A percentile compares a stretch with the other conserved stretches of the same genome.
phyloP scores from a whole-genome alignment of 2,888 invertebrate species.

The Pheosia tremula region DNA sequence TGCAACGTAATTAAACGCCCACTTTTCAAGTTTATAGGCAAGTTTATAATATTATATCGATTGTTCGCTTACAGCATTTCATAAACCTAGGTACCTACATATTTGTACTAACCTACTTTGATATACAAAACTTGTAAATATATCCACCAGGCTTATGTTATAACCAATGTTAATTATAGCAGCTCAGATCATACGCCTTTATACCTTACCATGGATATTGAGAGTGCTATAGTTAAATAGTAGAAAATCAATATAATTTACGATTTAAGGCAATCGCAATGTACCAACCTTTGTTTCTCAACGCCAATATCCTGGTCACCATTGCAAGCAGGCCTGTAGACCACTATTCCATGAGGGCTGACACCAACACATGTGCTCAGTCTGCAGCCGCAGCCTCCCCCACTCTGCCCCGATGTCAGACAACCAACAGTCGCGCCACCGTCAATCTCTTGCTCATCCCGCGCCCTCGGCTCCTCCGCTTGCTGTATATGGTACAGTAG shows the following conservation, averaged over 20 bases:
- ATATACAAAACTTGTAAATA: no score
- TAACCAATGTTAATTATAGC: no score
- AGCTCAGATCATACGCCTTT: no score
- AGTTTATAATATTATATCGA: no score
- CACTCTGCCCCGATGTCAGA: slow-evolving; percentile 71
- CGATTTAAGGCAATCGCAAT: not conserved
- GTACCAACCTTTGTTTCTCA: slow-evolving; percentile 86
- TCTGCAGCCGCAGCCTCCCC: slow-evolving; percentile 75
- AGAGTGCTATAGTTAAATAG: no score
- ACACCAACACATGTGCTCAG: slow-evolving; percentile 88
- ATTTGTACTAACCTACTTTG: no score
- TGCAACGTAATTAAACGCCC: not conserved
- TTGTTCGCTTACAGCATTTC: no score
- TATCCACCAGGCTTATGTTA: no score
- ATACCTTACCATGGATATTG: no score
- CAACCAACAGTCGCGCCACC: slow-evolving; percentile 78
- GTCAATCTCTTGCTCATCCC: slow-evolving; percentile 76
- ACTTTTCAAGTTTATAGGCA: not conserved
- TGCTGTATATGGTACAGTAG: slow-evolving; percentile 86
- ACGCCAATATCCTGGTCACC: slow-evolving; percentile 85
- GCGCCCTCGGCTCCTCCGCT: slow-evolving; percentile 78
- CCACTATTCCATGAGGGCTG: slow-evolving; percentile 92
- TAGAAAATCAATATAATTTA: no score
- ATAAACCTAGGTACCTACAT: no score
- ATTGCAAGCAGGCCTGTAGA: slow-evolving; percentile 83